Conservation (phyloP, 2,888 invertebrate genomes). For the Druceiella hillmani region DNA sequence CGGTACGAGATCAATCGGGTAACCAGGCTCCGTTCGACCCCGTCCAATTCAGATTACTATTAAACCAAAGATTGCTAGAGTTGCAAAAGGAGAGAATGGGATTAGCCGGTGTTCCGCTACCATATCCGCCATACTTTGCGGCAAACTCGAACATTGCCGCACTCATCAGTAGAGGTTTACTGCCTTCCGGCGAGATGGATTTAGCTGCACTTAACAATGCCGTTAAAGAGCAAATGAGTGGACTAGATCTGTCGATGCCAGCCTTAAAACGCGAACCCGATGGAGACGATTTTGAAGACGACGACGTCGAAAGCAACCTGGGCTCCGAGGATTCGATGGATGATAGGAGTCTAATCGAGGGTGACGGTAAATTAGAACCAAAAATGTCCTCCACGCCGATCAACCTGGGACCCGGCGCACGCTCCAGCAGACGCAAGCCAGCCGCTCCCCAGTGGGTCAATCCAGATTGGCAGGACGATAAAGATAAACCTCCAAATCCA, state of each 20-base stretch:
- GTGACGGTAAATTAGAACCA: constrained; percentile 53
- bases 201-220: constrained; percentile 51
- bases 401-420: constrained; percentile 30
- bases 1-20: constrained; percentile 65
- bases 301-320: constrained; percentile 69
- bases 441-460: constrained; percentile 98
- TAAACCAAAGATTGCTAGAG: constrained; percentile 85
- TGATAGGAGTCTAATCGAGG: constrained; percentile 46
- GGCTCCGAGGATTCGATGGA: constrained; percentile 63
- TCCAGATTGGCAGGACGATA: constrained; percentile 81
- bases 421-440: constrained; percentile 77
- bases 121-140: constrained; percentile 72
- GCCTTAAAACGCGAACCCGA: constrained; percentile 72
- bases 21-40: constrained; percentile 78
- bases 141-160: constrained; percentile 73
- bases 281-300: constrained; percentile 75
- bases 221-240: constrained; percentile 75
- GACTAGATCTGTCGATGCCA: constrained; percentile 83
- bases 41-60: constrained; percentile 81
- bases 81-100: constrained; percentile 82
- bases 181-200: constrained; percentile 56
- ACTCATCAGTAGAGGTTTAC: constrained; percentile 62
- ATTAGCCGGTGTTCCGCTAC: constrained; percentile 68
- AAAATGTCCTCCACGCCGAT: constrained; percentile 47
- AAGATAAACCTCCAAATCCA: constrained; percentile 48